Conservation (phyloP, 2,888 invertebrate genomes). For the Eupithecia vulgata region DNA sequence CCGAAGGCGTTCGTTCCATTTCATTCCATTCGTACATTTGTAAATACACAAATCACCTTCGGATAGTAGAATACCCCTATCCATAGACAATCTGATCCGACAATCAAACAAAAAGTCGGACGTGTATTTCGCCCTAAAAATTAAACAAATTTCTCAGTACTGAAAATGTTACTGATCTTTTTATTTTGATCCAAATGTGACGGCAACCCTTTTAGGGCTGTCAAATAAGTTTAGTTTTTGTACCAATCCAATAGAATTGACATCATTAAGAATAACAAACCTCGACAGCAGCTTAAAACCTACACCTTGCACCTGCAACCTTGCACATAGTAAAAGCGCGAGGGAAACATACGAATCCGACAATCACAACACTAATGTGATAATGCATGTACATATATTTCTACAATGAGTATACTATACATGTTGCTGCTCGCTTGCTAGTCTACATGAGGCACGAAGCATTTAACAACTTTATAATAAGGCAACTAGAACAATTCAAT, state of each 20-base stretch:
- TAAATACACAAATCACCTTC: too few relatives aligned
- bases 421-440: conserved; percentile 1
- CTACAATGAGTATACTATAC: background rate
- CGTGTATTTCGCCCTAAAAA: background rate
- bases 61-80: too few relatives aligned
- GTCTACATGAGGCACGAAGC: conserved; percentile 1
- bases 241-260: background rate
- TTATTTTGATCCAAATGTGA: background rate
- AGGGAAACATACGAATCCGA: background rate
- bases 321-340: background rate
- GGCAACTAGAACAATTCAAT: conserved; percentile 9
- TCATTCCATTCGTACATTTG: too few relatives aligned
- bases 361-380: background rate
- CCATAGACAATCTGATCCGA: too few relatives aligned
- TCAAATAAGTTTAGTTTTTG: background rate
- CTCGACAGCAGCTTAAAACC: background rate
- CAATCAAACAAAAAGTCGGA: too few relatives aligned
- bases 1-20: too few relatives aligned
- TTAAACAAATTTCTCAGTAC: background rate
- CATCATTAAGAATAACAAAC: background rate
- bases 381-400: conserved; percentile 1
- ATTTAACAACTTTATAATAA: background rate
- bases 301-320: too few relatives aligned
- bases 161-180: background rate
- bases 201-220: background rate